phyloP scores from a whole-genome alignment of 2,797 vertebrate species.

The Oreochromis mossambicus region DNA sequence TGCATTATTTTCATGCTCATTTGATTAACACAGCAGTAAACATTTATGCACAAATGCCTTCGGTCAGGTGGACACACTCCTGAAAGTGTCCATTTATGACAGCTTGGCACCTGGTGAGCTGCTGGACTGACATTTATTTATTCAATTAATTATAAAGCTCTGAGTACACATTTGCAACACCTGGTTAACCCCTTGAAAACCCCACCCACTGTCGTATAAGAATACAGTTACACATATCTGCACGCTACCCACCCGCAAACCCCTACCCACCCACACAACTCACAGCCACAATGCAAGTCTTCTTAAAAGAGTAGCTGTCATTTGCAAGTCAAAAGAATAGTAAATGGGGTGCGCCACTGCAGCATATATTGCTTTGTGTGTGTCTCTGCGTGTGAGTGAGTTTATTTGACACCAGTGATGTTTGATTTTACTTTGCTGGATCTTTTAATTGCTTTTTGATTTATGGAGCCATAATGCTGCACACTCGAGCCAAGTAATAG shows the following conservation, averaged over 20 bases:
- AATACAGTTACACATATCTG: neutral
- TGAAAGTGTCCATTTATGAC: neutral
- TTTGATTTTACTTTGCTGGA: neutral
- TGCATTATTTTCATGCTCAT: slow-evolving; percentile 20
- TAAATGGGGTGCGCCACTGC: neutral
- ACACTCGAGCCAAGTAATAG: neutral
- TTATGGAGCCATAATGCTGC: neutral
- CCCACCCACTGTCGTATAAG: slow-evolving; percentile 13
- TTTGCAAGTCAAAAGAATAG: slow-evolving; percentile 49
- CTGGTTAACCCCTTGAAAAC: slow-evolving; percentile 17
- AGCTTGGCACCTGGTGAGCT: neutral
- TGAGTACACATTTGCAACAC: neutral
- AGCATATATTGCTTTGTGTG: neutral
- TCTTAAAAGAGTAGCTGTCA: neutral
- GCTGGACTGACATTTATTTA: neutral
- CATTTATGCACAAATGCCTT: slow-evolving; percentile 1
- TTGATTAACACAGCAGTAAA: slow-evolving; percentile 27
- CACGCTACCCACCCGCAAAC: neutral
- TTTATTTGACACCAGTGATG: neutral
- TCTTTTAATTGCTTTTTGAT: neutral
- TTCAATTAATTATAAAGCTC: neutral
- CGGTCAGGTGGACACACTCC: neutral
- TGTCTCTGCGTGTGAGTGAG: neutral
- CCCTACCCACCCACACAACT: neutral
- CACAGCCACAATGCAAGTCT: neutral